Conservation (phyloP, 2,797 vertebrate species). For the Anguilla obscura region DNA sequence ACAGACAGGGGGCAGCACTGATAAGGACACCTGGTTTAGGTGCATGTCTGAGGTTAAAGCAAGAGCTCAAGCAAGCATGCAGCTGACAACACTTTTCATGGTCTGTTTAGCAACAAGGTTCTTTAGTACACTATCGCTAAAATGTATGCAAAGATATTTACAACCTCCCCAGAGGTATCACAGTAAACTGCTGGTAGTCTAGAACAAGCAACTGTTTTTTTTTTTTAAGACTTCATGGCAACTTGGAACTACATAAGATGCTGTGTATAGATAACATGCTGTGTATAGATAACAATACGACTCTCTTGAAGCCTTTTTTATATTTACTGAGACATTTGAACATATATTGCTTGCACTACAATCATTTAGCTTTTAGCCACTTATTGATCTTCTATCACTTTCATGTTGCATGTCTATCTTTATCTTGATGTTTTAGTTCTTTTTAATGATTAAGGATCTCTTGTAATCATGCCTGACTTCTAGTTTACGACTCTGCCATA, state of each 20-base stretch:
- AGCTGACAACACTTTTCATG: not conserved
- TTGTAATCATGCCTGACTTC: too few relatives aligned
- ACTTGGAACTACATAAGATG: not conserved
- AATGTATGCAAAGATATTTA: slow-evolving; percentile 2
- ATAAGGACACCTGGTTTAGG: not conserved
- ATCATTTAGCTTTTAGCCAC: too few relatives aligned
- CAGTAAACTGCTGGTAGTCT: not conserved
- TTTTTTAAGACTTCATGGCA: not conserved
- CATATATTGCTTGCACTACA: not conserved
- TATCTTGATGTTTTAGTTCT: too few relatives aligned
- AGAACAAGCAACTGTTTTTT: not conserved
- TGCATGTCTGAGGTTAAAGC: not conserved
- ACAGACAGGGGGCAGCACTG: not conserved
- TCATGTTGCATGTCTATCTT: too few relatives aligned
- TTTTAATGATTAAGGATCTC: too few relatives aligned
- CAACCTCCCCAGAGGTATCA: not conserved
- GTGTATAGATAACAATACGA: not conserved
- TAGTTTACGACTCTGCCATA: too few relatives aligned
- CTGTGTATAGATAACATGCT: not conserved
- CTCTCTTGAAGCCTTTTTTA: too few relatives aligned
- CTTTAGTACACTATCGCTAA: not conserved
- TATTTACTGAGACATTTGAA: not conserved
- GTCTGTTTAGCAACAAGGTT: not conserved
- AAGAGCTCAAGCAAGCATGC: slow-evolving; percentile 13
- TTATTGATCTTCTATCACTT: too few relatives aligned